These are phyloP conservation scores for Bombus sylvicola DNA, from an alignment of 1,140 invertebrate species.

Conservation along the genomic window DNA sequence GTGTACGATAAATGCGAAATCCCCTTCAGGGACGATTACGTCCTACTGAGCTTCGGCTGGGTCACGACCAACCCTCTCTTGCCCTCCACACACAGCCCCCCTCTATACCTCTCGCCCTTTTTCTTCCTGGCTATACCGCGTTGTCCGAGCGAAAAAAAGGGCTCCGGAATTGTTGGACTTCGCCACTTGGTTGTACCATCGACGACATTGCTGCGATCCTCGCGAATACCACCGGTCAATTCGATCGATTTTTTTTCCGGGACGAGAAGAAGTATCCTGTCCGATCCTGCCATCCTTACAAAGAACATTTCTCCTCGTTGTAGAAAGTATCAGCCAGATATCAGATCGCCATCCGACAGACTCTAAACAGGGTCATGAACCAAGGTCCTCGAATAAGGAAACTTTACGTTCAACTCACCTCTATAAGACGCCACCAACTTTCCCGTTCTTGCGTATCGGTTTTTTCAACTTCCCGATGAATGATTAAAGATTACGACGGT, in stretches of 20 bases:
- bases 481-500: neutral
- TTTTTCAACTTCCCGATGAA: neutral
- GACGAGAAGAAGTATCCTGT: neutral
- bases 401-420: neutral
- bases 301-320: neutral
- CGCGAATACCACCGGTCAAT: neutral
- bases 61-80: slow-evolving; percentile 46
- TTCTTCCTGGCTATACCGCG: slow-evolving; percentile 35
- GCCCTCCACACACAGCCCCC: neutral
- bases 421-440: neutral
- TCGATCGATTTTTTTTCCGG: slow-evolving; percentile 18
- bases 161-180: slow-evolving; percentile 31
- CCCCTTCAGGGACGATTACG: slow-evolving; percentile 70
- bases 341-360: neutral
- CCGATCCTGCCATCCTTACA: neutral
- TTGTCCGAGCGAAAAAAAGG: slow-evolving; percentile 52
- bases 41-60: slow-evolving; percentile 69
- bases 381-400: neutral
- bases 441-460: neutral
- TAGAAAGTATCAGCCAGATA: neutral
- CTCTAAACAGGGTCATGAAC: slow-evolving; percentile 7
- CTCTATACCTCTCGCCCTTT: neutral
- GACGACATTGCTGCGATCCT: slow-evolving; percentile 9
- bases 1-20: slow-evolving; percentile 70
- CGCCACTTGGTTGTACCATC: slow-evolving; percentile 18